Base-by-base conservation (phyloP, 37 sponge, comb jelly and placozoan genomes). In the Geodia barretti region DNA sequence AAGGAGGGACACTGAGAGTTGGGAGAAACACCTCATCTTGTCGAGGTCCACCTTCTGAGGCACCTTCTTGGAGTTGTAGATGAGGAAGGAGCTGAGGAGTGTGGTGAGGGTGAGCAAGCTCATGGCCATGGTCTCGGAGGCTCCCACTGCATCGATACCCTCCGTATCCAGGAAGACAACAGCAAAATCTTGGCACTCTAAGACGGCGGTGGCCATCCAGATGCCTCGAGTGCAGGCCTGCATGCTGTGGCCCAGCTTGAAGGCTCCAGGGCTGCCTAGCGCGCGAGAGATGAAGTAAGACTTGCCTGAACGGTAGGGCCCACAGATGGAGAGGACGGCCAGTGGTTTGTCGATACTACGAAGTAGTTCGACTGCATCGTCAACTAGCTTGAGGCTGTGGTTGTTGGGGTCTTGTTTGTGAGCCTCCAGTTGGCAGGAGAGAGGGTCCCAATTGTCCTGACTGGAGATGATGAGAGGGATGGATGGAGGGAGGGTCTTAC, bases 231-330 rank as follows among this genome's bases (percentile, higher is more conserved):
- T 82, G 20, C 43, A 64, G 3, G 82, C n/a, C 11, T 82, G 43
- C 63, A 73, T 38, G 0, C 74, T 82, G 82, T 82, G 73, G 1
- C 74, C 82, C 41, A 72, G 20, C 30, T 32, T n/a, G 40, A 82
- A 82, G 38, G 74, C 64, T 21, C 73, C 41, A 62, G 63, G 28
- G 4, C 19, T 39, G 1, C 82, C 74, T 1, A 82, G 82, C 31
- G 73, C 24, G 3, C 82, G 74, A 14, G 82, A 82, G 41, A 82
- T 63, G 21, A 82, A 31, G 66, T 82, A 82, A 0, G 82, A 82
- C 74, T 82, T 82, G 29, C 82, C 82, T 26, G 82, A 62, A 38
- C 82, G 72, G 47, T 35, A 66, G 25, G 82, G 82, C 8, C 82
- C 82, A 69, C 82, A 82, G 4, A 82, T 40, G 23, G 82, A 60